A percentile compares a stretch with the other conserved stretches of the same genome.
Conservation (phyloP, 2,888 invertebrate species). For the Yponomeuta sedellus region DNA sequence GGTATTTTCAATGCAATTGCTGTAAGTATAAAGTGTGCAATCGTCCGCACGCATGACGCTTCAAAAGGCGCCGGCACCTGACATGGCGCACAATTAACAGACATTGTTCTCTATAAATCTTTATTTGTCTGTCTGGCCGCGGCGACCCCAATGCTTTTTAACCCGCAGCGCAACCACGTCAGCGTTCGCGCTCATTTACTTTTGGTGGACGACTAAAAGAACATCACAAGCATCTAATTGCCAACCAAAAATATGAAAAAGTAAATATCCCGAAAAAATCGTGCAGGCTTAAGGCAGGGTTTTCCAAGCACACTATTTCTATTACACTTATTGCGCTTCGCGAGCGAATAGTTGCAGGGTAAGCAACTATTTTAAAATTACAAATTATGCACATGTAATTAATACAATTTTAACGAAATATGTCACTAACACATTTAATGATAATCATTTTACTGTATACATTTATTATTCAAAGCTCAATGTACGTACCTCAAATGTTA, state of each 20-base stretch:
- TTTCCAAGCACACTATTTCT: too few relatives aligned
- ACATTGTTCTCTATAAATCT: slow-evolving; percentile 48
- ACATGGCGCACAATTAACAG: slow-evolving; percentile 43
- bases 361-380: too few relatives aligned
- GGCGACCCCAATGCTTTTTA: slow-evolving; percentile 15
- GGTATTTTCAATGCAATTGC: not conserved
- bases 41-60: not conserved
- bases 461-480: too few relatives aligned
- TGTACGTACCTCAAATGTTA: too few relatives aligned
- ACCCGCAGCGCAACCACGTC: slow-evolving; percentile 18
- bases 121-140: slow-evolving; percentile 24
- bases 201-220: not conserved
- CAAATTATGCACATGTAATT: too few relatives aligned
- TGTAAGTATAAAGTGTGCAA: not conserved
- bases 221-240: slow-evolving; percentile 1
- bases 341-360: too few relatives aligned
- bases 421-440: too few relatives aligned
- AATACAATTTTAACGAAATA: too few relatives aligned
- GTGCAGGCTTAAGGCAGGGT: not conserved
- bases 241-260: not conserved
- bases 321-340: too few relatives aligned
- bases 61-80: slow-evolving; percentile 27
- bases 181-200: slow-evolving; percentile 18
- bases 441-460: too few relatives aligned
- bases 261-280: not conserved